Evolutionary conservation across 2,113 vertebrate genomes (phyloP).

Genomic region (Oreochromis niloticus): DNA sequence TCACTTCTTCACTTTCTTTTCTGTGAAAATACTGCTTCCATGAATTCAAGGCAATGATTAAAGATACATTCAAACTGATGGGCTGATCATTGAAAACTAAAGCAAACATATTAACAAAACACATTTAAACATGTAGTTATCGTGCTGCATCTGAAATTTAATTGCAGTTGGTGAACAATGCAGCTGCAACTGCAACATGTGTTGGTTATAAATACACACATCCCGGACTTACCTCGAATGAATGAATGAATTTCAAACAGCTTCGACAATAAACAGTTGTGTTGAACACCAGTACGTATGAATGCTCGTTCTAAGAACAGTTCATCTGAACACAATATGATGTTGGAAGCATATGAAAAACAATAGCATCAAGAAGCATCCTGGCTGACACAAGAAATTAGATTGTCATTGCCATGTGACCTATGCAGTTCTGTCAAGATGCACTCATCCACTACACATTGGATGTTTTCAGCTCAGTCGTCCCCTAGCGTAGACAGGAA

Average conservation of each 20-base stretch:
- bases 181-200: background rate
- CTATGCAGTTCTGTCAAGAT: conserved; percentile 60
- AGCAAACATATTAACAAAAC: background rate
- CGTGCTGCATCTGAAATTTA: background rate
- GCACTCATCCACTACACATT: conserved; percentile 64
- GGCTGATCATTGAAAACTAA: background rate
- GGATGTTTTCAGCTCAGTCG: conserved; percentile 70
- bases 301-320: background rate
- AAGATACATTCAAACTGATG: background rate
- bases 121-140: background rate
- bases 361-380: background rate
- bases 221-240: background rate
- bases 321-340: background rate
- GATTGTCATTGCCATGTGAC: conserved; percentile 58
- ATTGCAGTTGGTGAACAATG: background rate
- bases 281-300: background rate
- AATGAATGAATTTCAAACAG: background rate
- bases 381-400: conserved; percentile 25
- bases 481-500: conserved; percentile 45
- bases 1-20: background rate
- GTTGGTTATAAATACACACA: background rate
- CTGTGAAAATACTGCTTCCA: background rate
- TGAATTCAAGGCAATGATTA: background rate
- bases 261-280: background rate
- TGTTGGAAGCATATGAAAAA: background rate